Conservation (phyloP, 2,888 invertebrate species). For the Creontiades dilutus region DNA sequence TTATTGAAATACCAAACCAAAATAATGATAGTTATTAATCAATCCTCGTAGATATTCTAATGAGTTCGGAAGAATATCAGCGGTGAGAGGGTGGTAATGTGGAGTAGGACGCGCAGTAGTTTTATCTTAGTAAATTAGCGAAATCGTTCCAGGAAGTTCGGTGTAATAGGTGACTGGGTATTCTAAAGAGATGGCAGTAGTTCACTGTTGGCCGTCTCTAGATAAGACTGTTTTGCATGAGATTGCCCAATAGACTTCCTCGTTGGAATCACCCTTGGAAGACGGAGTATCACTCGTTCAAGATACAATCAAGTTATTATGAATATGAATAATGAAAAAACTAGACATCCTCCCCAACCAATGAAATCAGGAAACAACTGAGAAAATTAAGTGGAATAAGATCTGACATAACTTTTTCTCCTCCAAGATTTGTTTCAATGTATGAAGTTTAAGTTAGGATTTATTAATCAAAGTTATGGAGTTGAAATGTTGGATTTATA, state of each 20-base stretch:
- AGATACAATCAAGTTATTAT: not conserved
- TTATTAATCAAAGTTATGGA: no score
- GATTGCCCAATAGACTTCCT: constrained; percentile 9
- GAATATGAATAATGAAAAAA: no score
- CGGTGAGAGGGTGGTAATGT: no score
- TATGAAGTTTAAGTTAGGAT: no score
- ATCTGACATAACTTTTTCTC: no score
- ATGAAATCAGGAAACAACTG: not conserved
- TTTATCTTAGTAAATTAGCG: constrained; percentile 1
- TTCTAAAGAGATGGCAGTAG: not conserved
- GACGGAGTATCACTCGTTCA: not conserved
- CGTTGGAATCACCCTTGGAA: not conserved
- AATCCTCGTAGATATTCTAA: not conserved
- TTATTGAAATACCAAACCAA: no score
- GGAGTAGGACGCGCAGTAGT: not conserved
- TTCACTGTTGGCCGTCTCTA: not conserved
- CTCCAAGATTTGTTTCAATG: no score
- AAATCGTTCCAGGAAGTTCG: constrained; percentile 35
- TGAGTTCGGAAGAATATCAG: not conserved
- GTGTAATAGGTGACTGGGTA: not conserved
- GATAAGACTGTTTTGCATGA: constrained; percentile 32
- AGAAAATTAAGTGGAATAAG: no score
- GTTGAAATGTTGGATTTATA: no score
- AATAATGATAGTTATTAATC: no score
- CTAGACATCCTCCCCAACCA: not conserved